A percentile compares a stretch with the other conserved stretches of the same genome.
phyloP scores from a whole-genome alignment of 2,113 vertebrate species.

The Tragelaphus strepsiceros region DNA sequence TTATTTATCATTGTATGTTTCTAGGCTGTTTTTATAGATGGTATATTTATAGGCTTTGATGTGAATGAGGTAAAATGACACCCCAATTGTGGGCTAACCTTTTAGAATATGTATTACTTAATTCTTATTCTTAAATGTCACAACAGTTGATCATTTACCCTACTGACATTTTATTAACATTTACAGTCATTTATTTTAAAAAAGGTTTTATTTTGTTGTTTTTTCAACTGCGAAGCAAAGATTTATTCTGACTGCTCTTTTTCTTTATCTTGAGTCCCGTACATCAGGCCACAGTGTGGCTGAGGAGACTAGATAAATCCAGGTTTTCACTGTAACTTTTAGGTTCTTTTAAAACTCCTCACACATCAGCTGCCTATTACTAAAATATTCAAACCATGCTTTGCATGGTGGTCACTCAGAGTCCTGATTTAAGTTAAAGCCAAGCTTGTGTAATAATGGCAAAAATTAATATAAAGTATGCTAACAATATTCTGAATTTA shows the following conservation, averaged over 20 bases:
- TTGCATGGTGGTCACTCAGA: neutral
- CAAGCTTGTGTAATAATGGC: neutral
- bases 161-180: conserved; percentile 62
- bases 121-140: conserved; percentile 67
- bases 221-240: neutral
- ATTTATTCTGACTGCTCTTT: neutral
- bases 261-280: neutral
- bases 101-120: conserved; percentile 67
- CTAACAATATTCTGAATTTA: conserved; percentile 29
- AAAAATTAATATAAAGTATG: neutral
- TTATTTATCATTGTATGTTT: conserved; percentile 23
- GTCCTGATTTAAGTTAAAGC: neutral
- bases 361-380: neutral
- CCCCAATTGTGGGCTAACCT: conserved; percentile 45
- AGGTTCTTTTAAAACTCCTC: neutral
- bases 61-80: conserved; percentile 44
- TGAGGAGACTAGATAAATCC: neutral
- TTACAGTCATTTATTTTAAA: conserved; percentile 46
- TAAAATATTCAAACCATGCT: neutral
- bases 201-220: neutral
- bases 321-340: neutral
- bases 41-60: conserved; percentile 9
- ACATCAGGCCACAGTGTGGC: neutral
- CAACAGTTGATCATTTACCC: conserved; percentile 65
- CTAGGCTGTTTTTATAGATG: neutral